Base-by-base conservation (phyloP, 1,140 invertebrate genomes). In the Tenebrio molitor region DNA sequence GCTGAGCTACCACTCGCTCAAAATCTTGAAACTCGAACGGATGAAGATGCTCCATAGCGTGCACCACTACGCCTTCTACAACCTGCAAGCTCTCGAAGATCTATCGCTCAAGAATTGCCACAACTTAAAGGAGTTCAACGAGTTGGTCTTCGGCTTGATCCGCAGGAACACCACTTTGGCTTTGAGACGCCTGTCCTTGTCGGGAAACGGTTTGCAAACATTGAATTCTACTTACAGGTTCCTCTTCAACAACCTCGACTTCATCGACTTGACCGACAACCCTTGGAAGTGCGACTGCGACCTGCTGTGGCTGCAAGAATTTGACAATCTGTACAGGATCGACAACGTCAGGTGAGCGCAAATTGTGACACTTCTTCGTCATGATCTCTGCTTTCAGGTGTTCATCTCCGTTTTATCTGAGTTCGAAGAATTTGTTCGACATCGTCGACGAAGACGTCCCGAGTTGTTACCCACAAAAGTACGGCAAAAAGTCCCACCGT, bases 11-110 rank as follows among this genome's bases (percentile, higher is more conserved):
- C 65, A 74, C 23, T 67, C 77, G 0, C 65, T 83, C 33, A 81
- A 79, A 76, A 34, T 64, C 1, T 62, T 83, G 6, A 74, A 76
- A 73, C 39, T 82, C 7, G 81, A 81, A 34, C 74, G 80, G 46
- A 70, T 83, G 76, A 50, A 74, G 15, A 75, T 25, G 39, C 73
- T 83, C 19, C 64, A 41, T 21, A 65, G 17, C n/a, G 77, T 83
- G 2, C 74, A 77, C 15, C 77, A 77, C 21, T 82, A 82, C 63
- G 81, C 80, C 21, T 82, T 83, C 42, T 82, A 78, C 14, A 81
- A 82, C 74, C 72, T 83, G 44, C 62, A 74, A 46, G 34, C 76
- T 62, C 72, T 83, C 25, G 78, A 82, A 74, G 72, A 74, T 19
- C 68, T 83, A 10, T 63, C 76, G 8, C 64, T 83, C 1, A 78